phyloP scores from a whole-genome alignment of 1,140 invertebrate species.

The Drosophila punjabiensis region DNA sequence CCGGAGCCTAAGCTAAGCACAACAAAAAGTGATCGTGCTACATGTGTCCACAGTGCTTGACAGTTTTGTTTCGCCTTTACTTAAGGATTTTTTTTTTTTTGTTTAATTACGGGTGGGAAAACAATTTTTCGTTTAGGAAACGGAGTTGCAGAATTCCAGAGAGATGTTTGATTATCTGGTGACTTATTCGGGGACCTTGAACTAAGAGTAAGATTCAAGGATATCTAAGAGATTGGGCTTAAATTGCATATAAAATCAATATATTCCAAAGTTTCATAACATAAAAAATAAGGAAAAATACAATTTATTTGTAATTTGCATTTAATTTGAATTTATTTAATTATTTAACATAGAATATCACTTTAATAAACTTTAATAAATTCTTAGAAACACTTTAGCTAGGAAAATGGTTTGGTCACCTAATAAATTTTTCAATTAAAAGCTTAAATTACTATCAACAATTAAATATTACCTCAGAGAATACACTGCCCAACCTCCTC shows the following conservation, averaged over 20 bases:
- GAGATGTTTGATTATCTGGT: constrained; percentile 50
- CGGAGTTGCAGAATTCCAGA: constrained; percentile 35
- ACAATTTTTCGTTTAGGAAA: constrained; percentile 37
- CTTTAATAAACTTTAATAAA: not conserved
- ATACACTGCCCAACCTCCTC: not conserved
- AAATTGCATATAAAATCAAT: too few species aligned
- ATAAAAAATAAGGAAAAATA: too few species aligned
- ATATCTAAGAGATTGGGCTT: not conserved
- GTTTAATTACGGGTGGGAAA: constrained; percentile 62
- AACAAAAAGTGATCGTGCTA: constrained; percentile 77
- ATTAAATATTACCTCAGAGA: constrained; percentile 14
- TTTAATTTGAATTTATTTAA: not conserved
- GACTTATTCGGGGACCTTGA: constrained; percentile 20
- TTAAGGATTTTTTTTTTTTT: constrained; percentile 26
- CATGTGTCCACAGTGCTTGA: constrained; percentile 73
- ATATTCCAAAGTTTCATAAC: too few species aligned
- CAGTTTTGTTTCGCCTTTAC: constrained; percentile 74
- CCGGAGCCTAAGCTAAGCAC: constrained; percentile 19
- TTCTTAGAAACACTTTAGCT: not conserved
- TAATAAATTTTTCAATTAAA: not conserved
- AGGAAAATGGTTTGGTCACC: not conserved
- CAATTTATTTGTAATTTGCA: not conserved
- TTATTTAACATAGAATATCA: not conserved
- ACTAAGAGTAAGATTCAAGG: not conserved
- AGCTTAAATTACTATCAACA: not conserved